phyloP scores from a whole-genome alignment of 2,113 vertebrate species.

The Percopsis transmontana region DNA sequence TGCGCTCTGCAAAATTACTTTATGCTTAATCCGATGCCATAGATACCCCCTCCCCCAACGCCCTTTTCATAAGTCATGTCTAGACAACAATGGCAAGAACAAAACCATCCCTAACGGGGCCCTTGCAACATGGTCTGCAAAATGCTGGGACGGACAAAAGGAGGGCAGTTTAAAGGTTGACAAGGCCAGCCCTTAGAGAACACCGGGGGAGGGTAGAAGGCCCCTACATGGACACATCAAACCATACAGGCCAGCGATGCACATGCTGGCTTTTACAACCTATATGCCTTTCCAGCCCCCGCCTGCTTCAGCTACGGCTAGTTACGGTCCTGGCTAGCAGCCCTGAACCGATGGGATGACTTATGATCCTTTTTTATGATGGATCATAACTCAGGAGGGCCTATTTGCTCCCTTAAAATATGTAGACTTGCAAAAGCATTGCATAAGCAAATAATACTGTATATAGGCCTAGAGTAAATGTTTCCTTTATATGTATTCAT shows the following conservation, averaged over 20 bases:
- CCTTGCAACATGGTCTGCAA: conserved; percentile 27
- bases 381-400: conserved; percentile 39
- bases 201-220: conserved; percentile 32
- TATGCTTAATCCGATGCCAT: conserved; percentile 24
- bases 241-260: conserved; percentile 32
- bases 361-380: no score
- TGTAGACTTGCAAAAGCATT: conserved; percentile 18
- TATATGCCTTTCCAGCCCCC: background rate
- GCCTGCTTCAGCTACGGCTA: conserved; percentile 6
- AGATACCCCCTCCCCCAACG: background rate
- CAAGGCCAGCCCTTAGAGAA: conserved; percentile 31
- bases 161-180: conserved; percentile 59
- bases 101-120: conserved; percentile 35
- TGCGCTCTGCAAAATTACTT: background rate
- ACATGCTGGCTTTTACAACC: conserved; percentile 35
- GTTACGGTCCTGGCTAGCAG: conserved; percentile 29
- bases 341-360: conserved; percentile 22
- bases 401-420: conserved; percentile 11
- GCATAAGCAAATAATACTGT: no score
- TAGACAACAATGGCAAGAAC: conserved; percentile 45
- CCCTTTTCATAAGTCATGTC: conserved; percentile 39
- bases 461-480: no score
- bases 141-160: conserved; percentile 55
- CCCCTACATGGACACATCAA: conserved; percentile 40
- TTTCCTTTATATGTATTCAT: no score